Percentiles rank a stretch among this genome's conserved stretches.
Evolutionary conservation across 2,113 vertebrate species (phyloP).

Genomic region (Labeo rohita): DNA sequence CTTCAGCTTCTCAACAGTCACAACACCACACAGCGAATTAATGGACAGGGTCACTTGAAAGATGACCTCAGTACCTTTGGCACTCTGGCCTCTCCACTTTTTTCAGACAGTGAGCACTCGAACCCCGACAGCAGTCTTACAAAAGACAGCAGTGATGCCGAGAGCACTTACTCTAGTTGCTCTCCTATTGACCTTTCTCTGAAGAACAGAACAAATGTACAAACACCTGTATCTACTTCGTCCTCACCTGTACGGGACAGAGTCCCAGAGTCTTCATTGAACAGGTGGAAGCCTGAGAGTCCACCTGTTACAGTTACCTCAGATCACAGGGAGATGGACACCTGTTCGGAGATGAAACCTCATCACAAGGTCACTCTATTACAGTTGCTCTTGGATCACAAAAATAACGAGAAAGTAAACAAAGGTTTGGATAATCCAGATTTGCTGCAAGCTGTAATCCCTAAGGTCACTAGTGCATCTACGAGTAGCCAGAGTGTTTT

Average conservation of each 20-base stretch:
- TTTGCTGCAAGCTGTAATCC: slow-evolving; percentile 70
- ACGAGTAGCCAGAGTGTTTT: slow-evolving; percentile 75
- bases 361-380: slow-evolving; percentile 88
- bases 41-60: slow-evolving; percentile 69
- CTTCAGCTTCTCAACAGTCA: slow-evolving; percentile 88
- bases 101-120: slow-evolving; percentile 83
- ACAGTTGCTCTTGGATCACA: slow-evolving; percentile 86
- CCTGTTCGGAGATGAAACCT: slow-evolving; percentile 78
- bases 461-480: slow-evolving; percentile 71
- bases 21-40: slow-evolving; percentile 74
- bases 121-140: slow-evolving; percentile 85
- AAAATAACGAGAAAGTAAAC: slow-evolving; percentile 77
- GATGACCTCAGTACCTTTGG: slow-evolving; percentile 77
- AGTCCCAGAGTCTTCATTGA: slow-evolving; percentile 82
- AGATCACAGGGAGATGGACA: slow-evolving; percentile 78
- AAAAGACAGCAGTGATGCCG: slow-evolving; percentile 85
- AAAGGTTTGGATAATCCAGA: slow-evolving; percentile 75
- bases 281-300: slow-evolving; percentile 83
- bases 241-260: slow-evolving; percentile 72
- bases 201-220: slow-evolving; percentile 77
- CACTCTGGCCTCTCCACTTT: slow-evolving; percentile 77
- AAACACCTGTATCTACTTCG: slow-evolving; percentile 66
- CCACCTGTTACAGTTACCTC: slow-evolving; percentile 64
- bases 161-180: slow-evolving; percentile 85
- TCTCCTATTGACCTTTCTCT: slow-evolving; percentile 87